Base-by-base conservation (phyloP, 1,140 invertebrate genomes). In the Sycophila sp. region DNA sequence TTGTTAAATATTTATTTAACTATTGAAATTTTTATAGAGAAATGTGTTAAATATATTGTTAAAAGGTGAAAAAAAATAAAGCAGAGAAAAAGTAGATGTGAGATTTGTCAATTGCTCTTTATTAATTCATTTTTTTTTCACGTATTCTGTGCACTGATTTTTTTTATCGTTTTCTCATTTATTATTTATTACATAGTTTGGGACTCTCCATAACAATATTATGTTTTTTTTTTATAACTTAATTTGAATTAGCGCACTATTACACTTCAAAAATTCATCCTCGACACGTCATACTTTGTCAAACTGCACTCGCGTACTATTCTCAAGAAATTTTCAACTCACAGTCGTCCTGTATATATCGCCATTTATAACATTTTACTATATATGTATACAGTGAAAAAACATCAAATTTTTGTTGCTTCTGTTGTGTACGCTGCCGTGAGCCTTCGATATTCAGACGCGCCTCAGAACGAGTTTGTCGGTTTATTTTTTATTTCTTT, bases 361-460 rank as follows among this genome's bases (percentile, higher is more conserved):
- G n/a, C n/a, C n/a, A n/a, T n/a, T n/a, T n/a, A n/a, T n/a, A 65
- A 72, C 68, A 34, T 71, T 56, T 71, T 71, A 70, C 73, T 58
- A 62, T 71, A 59, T 58, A 68, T 42, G 47, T 59, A 62, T 64
- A 58, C 59, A 32, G 45, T 60, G 45, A 75, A 76, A 73, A 72
- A 75, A 75, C 72, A 75, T 75, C 56, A 74, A 76, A 77, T 51
- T 76, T 74, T 73, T 77, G 70, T 72, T 76, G n/a, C n/a, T n/a
- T n/a, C n/a, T n/a, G n/a, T n/a, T n/a, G n/a, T 75, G 75, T 76
- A 76, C 75, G 73, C 75, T 75, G 75, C 76, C 75, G 73, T 76
- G 73, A 78, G 76, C 75, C 75, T 78, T 78, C 73, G 76, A 72
- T 73, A 66, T 72, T 73, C 28, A 53, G 36, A 59, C 56, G 47